A percentile compares a stretch with the other conserved stretches of the same genome.
Evolutionary conservation across 1,140 invertebrate genomes (phyloP).

Genomic region (Drosophila bifasciata): DNA sequence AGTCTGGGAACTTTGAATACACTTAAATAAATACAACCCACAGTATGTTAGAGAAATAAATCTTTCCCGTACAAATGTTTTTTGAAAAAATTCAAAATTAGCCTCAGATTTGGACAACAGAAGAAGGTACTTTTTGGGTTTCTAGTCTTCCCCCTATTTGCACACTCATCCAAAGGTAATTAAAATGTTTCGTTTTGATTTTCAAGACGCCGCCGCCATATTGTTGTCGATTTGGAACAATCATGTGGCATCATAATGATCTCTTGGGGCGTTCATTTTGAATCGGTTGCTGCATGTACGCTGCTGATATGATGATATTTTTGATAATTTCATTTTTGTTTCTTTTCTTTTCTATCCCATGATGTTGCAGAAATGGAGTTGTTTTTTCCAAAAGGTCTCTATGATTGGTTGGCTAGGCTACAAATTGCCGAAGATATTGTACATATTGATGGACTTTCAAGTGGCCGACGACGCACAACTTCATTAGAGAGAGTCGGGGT

Average conservation of each 20-base stretch:
- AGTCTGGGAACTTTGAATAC: neutral
- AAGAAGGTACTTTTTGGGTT: slow-evolving; percentile 30
- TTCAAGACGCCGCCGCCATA: slow-evolving; percentile 60
- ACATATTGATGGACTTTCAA: slow-evolving; percentile 58
- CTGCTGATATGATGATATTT: slow-evolving; percentile 55
- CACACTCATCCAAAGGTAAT: slow-evolving; percentile 82
- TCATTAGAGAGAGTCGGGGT: slow-evolving; percentile 52
- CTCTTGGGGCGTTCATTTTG: slow-evolving; percentile 32
- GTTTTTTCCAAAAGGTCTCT: slow-evolving; percentile 14
- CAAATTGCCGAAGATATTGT: slow-evolving; percentile 38
- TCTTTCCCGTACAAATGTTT: slow-evolving; percentile 16
- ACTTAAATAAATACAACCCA: neutral
- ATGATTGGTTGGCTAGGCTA: slow-evolving; percentile 57
- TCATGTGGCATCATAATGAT: slow-evolving; percentile 59
- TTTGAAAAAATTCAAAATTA: slow-evolving; percentile 53
- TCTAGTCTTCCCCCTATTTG: slow-evolving; percentile 40
- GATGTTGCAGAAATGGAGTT: slow-evolving; percentile 55
- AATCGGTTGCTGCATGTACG: slow-evolving; percentile 27
- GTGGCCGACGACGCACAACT: slow-evolving; percentile 76
- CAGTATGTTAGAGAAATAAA: slow-evolving; percentile 5
- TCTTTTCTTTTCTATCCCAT: slow-evolving; percentile 44
- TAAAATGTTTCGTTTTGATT: slow-evolving; percentile 79
- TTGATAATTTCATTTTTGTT: slow-evolving; percentile 72
- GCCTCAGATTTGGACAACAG: slow-evolving; percentile 12
- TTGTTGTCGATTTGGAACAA: slow-evolving; percentile 37